Percentiles rank a stretch among this genome's conserved stretches.
Conservation (phyloP, 23 tunicate species). For the Ciona savignyi region DNA sequence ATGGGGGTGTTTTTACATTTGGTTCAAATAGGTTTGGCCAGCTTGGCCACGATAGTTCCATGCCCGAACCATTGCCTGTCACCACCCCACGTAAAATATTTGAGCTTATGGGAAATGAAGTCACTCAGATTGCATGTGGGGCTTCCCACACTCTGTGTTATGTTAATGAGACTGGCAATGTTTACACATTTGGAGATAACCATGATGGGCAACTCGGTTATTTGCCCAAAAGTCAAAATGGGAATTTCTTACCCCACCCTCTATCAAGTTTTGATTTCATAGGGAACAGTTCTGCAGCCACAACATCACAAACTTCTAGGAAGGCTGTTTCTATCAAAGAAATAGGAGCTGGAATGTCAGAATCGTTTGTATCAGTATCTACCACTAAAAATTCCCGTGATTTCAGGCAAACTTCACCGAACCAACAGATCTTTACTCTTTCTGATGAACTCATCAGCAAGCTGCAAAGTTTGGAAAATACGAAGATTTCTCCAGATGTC, state of each 20-base stretch:
- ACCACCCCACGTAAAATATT: constrained; percentile 79
- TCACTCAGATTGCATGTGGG: constrained; percentile 90
- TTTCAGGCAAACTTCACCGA: constrained; percentile 14
- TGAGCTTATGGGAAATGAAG: constrained; percentile 91
- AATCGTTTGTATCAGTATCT: constrained; percentile 17
- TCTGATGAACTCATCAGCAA: constrained; percentile 25
- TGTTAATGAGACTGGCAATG: constrained; percentile 34
- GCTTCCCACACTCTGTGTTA: constrained; percentile 53
- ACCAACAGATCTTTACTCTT: constrained; percentile 12
- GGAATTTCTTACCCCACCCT: constrained; percentile 18
- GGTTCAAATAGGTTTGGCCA: constrained; percentile 85
- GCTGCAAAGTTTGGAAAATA: constrained; percentile 16
- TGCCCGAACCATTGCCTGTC: constrained; percentile 2
- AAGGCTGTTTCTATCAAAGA: constrained; percentile 13
- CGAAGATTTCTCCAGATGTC: constrained; percentile 25
- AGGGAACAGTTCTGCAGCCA: not conserved
- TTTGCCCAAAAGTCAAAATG: not conserved
- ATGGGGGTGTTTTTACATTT: constrained; percentile 92
- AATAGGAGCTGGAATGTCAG: constrained; percentile 60
- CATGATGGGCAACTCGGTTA: constrained; percentile 60
- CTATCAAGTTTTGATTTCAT: not conserved
- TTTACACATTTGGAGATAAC: constrained; percentile 85
- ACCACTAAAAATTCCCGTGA: constrained; percentile 10
- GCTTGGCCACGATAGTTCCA: constrained; percentile 76
- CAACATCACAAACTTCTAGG: not conserved